Evolutionary conservation across 2,113 vertebrate species (phyloP), one percentile per base, ranked within the genome.

Genomic region (Regulus satrapa): DNA sequence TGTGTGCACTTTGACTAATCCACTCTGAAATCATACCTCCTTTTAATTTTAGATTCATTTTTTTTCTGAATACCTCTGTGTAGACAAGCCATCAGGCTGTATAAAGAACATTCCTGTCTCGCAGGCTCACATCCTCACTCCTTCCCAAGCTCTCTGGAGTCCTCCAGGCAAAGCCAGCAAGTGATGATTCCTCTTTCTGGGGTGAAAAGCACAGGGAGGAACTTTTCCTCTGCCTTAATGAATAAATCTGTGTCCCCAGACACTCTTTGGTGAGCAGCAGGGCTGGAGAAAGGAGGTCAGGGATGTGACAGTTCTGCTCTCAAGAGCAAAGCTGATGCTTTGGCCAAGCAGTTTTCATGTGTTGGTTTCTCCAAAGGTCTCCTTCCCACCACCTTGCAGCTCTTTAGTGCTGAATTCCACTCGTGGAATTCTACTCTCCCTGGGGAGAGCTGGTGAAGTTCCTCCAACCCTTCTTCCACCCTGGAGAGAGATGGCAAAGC

Each of bases 21-120:
- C 64, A 56, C 76, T 95, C 89, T 85, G 83, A 92, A 96, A 89
- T 91, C 91, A 75, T 51, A 38, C n/a, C 72, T 96, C 71, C 64
- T 74, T 84, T 87, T 94, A 77, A 95, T 91, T 97, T 93, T 36
- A 84, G 43, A 87, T 92, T 81, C 40, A 87, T 94, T 86, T 94
- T 86, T 96, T 95, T 92, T 52, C 46, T 59, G 61, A 95, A 89
- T 63, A n/a, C 32, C 26, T 74, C 55, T 46, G 51, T 36, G 68
- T 15, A 94, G 92, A 92, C 72, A 80, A 97, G 51, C 83, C 68
- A 86, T 94, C 83, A 92, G 19, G 38, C 63, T 77, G 85, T 59
- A 63, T 94, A 79, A 93, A 94, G 76, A 85, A 88, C 51, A 85
- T 8, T 88, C 32, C 62, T 36, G 9, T 52, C 88, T 90, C 3